Evolutionary conservation across 2,797 vertebrate species (phyloP).

Genomic region (Alectoris magna): DNA sequence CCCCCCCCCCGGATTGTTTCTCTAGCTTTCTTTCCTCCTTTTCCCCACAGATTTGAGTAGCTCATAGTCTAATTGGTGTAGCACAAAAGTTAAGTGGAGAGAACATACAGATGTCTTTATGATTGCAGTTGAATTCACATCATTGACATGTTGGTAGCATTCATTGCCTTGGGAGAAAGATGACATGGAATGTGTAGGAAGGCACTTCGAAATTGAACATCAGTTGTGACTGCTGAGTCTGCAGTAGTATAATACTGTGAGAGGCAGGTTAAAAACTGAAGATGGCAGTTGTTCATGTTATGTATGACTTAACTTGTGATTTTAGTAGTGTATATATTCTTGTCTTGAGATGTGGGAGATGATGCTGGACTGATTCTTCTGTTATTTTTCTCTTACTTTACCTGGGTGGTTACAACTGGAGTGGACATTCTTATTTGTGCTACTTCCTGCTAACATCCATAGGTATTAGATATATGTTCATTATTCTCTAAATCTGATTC

Average conservation of each 20-base stretch:
- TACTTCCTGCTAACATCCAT: neutral
- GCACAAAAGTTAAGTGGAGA: neutral
- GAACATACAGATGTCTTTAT: neutral
- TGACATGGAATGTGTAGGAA: neutral
- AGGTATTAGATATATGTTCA: neutral
- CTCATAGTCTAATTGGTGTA: neutral
- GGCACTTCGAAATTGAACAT: neutral
- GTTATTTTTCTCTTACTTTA: neutral
- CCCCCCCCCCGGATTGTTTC: neutral
- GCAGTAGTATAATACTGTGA: neutral
- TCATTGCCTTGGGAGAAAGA: neutral
- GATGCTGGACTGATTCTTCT: neutral
- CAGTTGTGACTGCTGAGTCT: neutral
- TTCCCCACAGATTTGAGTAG: neutral
- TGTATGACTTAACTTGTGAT: neutral
- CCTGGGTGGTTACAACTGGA: fast-evolving
- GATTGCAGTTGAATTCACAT: neutral
- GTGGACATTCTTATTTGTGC: neutral
- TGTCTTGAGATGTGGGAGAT: neutral
- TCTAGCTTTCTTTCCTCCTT: neutral
- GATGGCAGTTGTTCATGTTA: neutral
- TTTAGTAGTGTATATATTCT: neutral
- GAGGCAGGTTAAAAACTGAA: neutral
- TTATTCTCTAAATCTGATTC: neutral
- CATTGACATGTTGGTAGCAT: neutral